phyloP scores from a whole-genome alignment of 2,888 invertebrate species.

The Hypena proboscidalis region DNA sequence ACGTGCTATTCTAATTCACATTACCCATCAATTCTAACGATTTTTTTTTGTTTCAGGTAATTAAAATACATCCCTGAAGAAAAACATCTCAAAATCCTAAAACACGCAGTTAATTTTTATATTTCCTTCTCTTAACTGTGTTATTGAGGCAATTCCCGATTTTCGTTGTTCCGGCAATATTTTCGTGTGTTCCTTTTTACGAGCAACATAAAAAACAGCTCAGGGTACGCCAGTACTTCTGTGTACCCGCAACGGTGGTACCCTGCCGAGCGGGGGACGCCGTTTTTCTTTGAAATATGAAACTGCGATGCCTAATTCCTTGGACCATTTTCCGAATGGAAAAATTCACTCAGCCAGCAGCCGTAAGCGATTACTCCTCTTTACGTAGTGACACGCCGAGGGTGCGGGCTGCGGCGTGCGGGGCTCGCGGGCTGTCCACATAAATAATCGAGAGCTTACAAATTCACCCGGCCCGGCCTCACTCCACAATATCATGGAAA shows the following conservation, averaged over 20 bases:
- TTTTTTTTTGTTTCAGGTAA: conserved; percentile 41
- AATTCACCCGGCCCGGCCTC: conserved; percentile 61
- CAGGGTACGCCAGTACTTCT: conserved; percentile 53
- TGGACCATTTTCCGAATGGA: conserved; percentile 76
- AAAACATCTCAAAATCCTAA: conserved; percentile 28
- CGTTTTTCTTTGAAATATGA: conserved; percentile 67
- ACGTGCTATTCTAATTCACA: neutral
- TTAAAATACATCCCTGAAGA: conserved; percentile 7
- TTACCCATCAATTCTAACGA: neutral
- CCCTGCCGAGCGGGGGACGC: conserved; percentile 47
- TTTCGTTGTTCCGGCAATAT: conserved; percentile 59
- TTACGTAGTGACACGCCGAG: conserved; percentile 68
- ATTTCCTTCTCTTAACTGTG: conserved; percentile 46
- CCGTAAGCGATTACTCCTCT: conserved; percentile 78
- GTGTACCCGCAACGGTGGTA: conserved; percentile 38
- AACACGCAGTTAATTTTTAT: conserved; percentile 48
- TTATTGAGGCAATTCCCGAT: conserved; percentile 63
- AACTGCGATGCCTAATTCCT: conserved; percentile 72
- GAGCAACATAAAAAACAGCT: conserved; percentile 70
- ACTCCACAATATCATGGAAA: conserved; percentile 64
- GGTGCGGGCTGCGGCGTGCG: conserved; percentile 35
- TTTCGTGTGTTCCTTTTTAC: conserved; percentile 67
- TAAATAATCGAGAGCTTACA: conserved; percentile 80
- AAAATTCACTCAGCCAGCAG: conserved; percentile 74
- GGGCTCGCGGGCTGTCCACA: conserved; percentile 59